These are phyloP conservation scores for Drosophila hawaiiensis DNA, from an alignment of 2,888 invertebrate genomes.

Conservation along the genomic window DNA sequence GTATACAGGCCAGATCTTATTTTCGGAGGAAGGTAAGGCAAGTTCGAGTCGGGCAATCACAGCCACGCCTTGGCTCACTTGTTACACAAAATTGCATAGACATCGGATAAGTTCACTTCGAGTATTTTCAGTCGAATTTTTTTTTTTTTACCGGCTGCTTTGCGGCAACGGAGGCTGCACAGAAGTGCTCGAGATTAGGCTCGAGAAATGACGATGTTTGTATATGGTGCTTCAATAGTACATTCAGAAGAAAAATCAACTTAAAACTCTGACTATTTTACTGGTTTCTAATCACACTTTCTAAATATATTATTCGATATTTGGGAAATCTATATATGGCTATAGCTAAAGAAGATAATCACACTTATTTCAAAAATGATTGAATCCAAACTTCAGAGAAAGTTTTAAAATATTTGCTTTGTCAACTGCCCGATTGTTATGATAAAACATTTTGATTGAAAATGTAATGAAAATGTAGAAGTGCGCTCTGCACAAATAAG, in stretches of 20 bases:
- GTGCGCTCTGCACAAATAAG: background rate
- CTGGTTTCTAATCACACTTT: background rate
- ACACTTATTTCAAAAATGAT: background rate
- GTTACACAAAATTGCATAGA: background rate
- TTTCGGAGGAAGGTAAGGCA: background rate
- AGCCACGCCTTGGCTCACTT: background rate
- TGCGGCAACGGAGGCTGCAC: background rate
- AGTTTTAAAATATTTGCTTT: background rate
- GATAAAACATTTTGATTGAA: background rate
- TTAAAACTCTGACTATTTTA: background rate
- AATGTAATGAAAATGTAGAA: background rate
- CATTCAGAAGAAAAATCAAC: background rate
- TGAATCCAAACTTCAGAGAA: background rate
- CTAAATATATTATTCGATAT: background rate
- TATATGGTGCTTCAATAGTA: background rate
- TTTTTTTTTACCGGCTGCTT: background rate
- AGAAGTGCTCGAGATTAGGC: constrained; percentile 5
- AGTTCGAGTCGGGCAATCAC: background rate
- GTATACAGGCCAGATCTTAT: background rate
- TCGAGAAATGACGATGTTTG: background rate
- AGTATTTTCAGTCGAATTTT: background rate
- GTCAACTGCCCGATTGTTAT: background rate
- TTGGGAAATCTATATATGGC: background rate
- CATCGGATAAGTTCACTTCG: constrained; percentile 1
- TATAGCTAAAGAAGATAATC: too few species aligned